These are phyloP conservation scores for Napeogenes inachia DNA, from an alignment of 2,888 invertebrate species.

Conservation along the genomic window DNA sequence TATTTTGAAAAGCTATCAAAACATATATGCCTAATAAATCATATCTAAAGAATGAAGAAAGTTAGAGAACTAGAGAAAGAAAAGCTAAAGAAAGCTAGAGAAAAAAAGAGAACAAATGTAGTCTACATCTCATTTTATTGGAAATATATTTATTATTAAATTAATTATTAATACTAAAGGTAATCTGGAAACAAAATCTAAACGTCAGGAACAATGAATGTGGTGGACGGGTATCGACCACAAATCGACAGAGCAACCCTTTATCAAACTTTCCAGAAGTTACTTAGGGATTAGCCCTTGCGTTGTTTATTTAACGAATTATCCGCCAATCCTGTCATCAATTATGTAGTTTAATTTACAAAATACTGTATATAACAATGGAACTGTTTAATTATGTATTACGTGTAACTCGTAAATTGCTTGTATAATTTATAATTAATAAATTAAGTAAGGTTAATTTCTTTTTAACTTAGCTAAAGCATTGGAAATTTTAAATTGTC, in stretches of 20 bases:
- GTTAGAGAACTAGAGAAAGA: too few relatives aligned
- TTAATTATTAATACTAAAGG: constrained; percentile 4
- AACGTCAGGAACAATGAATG: constrained; percentile 25
- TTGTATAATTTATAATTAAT: background rate
- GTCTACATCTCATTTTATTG: too few relatives aligned
- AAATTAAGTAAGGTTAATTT: background rate
- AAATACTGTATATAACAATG: constrained; percentile 6
- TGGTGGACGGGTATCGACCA: constrained; percentile 25
- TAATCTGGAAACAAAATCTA: constrained; percentile 19
- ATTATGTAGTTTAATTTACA: constrained; percentile 15
- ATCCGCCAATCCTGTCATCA: constrained; percentile 14
- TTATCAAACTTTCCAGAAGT: constrained; percentile 51
- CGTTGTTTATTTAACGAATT: constrained; percentile 38
- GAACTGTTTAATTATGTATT: constrained; percentile 10
- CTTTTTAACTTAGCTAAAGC: too few relatives aligned
- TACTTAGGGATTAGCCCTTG: constrained; percentile 35
- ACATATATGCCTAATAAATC: too few relatives aligned
- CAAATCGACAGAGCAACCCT: constrained; percentile 42
- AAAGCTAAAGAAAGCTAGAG: too few relatives aligned
- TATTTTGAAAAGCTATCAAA: too few relatives aligned
- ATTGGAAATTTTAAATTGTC: too few relatives aligned
- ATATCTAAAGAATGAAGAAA: too few relatives aligned
- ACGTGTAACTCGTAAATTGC: constrained; percentile 2
- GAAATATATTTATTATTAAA: background rate
- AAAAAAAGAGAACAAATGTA: too few relatives aligned